A percentile compares a stretch with the other conserved stretches of the same genome.
phyloP scores from a whole-genome alignment of 1,140 invertebrate species.

The Heliothis virescens region DNA sequence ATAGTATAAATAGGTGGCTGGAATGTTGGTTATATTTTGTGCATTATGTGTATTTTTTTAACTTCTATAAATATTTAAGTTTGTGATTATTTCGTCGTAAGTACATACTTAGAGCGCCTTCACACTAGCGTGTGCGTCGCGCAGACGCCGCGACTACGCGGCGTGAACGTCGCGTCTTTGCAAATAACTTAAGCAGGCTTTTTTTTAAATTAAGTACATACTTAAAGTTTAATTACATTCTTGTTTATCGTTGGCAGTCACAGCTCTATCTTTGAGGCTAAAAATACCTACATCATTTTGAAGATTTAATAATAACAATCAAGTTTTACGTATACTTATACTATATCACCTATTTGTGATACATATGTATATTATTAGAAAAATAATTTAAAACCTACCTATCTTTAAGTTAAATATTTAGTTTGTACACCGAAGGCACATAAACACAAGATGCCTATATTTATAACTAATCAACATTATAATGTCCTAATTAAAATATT shows the following conservation, averaged over 20 bases:
- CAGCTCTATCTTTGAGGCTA: slow-evolving; percentile 12
- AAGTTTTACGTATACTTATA: not conserved
- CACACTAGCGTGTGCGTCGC: no score
- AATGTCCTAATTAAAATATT: not conserved
- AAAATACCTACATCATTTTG: not conserved
- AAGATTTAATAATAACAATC: slow-evolving; percentile 1
- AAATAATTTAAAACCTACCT: not conserved
- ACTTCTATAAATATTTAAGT: no score
- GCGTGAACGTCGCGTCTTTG: no score
- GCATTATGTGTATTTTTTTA: not conserved
- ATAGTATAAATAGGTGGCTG: not conserved
- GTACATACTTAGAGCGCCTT: no score
- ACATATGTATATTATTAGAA: not conserved
- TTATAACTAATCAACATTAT: not conserved
- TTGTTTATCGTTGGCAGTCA: not conserved
- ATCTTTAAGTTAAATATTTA: not conserved
- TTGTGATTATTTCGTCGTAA: no score
- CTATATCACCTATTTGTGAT: slow-evolving; percentile 16
- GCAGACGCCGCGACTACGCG: no score
- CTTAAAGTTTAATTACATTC: no score
- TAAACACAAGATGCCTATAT: not conserved
- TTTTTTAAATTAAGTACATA: no score
- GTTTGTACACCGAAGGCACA: not conserved
- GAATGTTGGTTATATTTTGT: not conserved
- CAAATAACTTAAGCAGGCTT: no score